Conservation (phyloP, 2,113 vertebrate genomes). For the Panthera leo region DNA sequence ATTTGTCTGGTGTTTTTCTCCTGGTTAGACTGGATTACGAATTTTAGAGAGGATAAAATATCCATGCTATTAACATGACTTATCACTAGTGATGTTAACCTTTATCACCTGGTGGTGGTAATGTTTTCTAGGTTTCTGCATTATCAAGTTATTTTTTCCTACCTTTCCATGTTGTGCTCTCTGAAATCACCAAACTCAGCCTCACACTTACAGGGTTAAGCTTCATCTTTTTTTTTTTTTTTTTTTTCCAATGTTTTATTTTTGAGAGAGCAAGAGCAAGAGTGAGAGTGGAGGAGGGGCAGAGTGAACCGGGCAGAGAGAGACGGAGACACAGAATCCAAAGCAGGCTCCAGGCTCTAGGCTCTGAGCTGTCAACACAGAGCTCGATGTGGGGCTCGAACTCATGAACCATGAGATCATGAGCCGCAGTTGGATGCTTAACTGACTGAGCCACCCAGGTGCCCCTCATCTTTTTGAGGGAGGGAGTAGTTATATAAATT, state of each 20-base stretch:
- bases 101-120: neutral
- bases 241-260: neutral
- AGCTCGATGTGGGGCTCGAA: no score
- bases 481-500: neutral
- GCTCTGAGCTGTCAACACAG: no score
- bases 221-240: neutral
- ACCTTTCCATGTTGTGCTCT: neutral
- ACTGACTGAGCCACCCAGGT: no score
- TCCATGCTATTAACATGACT: neutral
- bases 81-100: neutral
- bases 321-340: no score
- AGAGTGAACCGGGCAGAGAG: no score
- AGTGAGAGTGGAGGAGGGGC: no score
- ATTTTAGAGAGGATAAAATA: neutral
- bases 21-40: neutral
- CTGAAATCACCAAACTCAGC: neutral
- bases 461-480: neutral
- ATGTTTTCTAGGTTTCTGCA: neutral
- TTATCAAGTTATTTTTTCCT: neutral
- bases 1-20: neutral
- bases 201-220: neutral
- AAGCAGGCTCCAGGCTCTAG: no score
- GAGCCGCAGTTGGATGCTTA: no score
- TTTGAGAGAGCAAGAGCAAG: no score
- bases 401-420: no score